Percentiles rank a stretch among this genome's conserved stretches.
phyloP scores from a whole-genome alignment of 1,140 invertebrate genomes.

The Berghia stephanieae region DNA sequence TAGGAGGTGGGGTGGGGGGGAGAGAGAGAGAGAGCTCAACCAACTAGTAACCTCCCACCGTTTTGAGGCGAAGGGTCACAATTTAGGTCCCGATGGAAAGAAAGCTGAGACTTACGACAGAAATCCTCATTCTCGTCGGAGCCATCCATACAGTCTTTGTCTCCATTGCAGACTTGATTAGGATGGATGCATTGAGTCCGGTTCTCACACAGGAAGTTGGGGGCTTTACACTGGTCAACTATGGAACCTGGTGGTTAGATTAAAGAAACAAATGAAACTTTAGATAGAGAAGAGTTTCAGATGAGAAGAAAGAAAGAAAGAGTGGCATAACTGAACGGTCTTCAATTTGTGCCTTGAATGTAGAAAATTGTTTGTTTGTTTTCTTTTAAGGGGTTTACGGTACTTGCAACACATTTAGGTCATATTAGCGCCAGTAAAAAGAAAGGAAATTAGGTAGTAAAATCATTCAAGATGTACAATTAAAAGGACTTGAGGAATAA shows the following conservation, averaged over 20 bases:
- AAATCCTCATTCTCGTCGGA: constrained; percentile 65
- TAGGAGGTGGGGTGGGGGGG: too few relatives aligned
- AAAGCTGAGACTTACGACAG: constrained; percentile 29
- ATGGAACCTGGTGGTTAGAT: not conserved
- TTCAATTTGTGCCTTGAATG: too few relatives aligned
- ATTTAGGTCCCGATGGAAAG: not conserved
- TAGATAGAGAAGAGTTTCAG: not conserved
- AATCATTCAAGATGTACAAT: too few relatives aligned
- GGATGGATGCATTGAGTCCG: not conserved
- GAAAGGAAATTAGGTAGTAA: too few relatives aligned
- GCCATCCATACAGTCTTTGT: constrained; percentile 67
- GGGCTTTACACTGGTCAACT: constrained; percentile 9
- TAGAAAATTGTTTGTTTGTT: too few relatives aligned
- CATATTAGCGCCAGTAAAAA: too few relatives aligned
- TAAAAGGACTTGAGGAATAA: too few relatives aligned
- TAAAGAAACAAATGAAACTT: not conserved
- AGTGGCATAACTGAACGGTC: not conserved
- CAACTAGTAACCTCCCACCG: too few relatives aligned
- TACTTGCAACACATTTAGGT: too few relatives aligned
- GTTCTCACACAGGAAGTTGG: constrained; percentile 27
- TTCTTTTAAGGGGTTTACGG: too few relatives aligned
- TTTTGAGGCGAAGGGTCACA: too few relatives aligned
- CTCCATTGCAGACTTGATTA: constrained; percentile 61
- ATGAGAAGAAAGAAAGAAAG: not conserved
- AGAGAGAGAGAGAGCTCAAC: too few relatives aligned